These are phyloP conservation scores for Pseudococcus longispinus DNA, from an alignment of 2,888 invertebrate genomes.

Conservation along the genomic window DNA sequence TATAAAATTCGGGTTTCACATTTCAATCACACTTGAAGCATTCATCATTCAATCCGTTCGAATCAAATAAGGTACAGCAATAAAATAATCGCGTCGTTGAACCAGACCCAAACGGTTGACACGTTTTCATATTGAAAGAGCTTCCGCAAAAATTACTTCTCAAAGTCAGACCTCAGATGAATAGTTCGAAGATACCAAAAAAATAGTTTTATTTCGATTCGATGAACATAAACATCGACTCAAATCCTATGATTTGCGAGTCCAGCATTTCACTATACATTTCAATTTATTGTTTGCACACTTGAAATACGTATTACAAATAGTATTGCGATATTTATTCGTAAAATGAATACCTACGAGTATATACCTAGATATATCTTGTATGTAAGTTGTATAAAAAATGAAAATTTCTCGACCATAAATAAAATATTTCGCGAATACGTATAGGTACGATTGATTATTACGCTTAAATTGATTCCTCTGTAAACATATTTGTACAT, in stretches of 20 bases:
- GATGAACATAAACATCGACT: background rate
- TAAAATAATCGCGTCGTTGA: slow-evolving; percentile 13
- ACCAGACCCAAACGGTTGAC: background rate
- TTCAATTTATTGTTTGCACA: slow-evolving; percentile 5
- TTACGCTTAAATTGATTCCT: slow-evolving; percentile 10
- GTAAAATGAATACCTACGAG: background rate
- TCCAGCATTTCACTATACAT: background rate
- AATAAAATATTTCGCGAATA: background rate
- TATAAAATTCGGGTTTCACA: background rate
- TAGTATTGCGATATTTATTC: background rate
- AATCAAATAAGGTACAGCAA: background rate
- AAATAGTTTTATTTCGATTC: slow-evolving; percentile 33
- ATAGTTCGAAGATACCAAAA: background rate
- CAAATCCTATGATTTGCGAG: background rate
- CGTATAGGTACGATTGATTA: background rate
- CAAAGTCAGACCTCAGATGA: background rate
- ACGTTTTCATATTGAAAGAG: background rate
- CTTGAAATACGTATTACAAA: background rate
- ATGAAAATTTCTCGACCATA: slow-evolving; percentile 11
- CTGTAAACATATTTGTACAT: background rate
- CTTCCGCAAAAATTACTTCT: background rate
- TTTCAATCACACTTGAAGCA: background rate
- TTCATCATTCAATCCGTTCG: background rate
- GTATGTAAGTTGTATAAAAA: background rate
- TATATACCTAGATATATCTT: background rate